phyloP scores from a whole-genome alignment of 2,797 vertebrate genomes.

The Dromococcyx pavoninus region DNA sequence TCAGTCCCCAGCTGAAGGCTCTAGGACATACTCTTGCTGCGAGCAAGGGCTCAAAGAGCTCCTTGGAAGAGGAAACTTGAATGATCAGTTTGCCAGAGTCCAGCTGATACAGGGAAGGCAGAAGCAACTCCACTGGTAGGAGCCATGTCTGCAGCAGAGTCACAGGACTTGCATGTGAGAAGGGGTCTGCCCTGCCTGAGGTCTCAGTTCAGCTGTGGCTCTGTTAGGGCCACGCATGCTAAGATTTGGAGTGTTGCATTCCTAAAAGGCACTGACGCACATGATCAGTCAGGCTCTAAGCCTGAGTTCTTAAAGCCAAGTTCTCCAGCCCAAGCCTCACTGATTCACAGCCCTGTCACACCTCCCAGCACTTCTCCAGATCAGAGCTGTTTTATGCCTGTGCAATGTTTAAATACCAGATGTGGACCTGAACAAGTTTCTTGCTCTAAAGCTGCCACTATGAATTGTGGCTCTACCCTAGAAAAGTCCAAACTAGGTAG shows the following conservation, averaged over 20 bases:
- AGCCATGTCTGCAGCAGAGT: not conserved
- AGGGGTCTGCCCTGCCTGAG: not conserved
- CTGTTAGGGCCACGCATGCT: not conserved
- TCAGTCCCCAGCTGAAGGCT: not conserved
- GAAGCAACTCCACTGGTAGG: not conserved
- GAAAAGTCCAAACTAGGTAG: not conserved
- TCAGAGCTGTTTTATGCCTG: not conserved
- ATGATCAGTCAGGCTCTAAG: slow-evolving; percentile 4
- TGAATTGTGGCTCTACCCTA: not conserved
- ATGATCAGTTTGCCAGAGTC: not conserved
- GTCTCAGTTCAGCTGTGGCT: not conserved
- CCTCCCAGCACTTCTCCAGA: not conserved
- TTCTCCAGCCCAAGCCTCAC: not conserved
- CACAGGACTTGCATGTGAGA: not conserved
- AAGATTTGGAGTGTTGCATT: not conserved
- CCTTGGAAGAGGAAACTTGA: not conserved
- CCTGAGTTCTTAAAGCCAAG: not conserved
- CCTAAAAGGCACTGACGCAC: not conserved
- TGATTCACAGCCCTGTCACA: not conserved
- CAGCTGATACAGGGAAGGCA: not conserved
- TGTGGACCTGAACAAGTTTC: not conserved
- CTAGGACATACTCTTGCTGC: not conserved
- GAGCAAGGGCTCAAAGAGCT: not conserved
- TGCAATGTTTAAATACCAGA: not conserved
- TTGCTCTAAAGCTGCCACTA: not conserved